Conservation (phyloP, 2,888 invertebrate species). For the Drosophila rellima region DNA sequence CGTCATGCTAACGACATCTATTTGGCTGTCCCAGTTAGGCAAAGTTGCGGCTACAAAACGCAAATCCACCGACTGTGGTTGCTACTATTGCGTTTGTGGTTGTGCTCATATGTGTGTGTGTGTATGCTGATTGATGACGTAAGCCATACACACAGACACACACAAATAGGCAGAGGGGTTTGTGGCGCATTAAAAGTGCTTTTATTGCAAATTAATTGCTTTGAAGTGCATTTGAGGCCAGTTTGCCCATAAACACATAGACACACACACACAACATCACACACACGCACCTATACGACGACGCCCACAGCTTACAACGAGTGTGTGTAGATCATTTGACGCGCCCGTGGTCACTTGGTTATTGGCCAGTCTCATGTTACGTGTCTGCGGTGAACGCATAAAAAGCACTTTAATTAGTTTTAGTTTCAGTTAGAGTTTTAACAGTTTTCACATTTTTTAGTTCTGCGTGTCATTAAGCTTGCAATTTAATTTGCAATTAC, state of each 20-base stretch:
- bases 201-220: conserved; percentile 81
- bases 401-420: conserved; percentile 65
- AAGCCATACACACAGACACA: conserved; percentile 19
- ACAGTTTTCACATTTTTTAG: conserved; percentile 4
- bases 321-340: conserved; percentile 53
- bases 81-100: conserved; percentile 20
- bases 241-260: conserved; percentile 39
- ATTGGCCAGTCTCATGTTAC: conserved; percentile 50
- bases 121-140: conserved; percentile 41
- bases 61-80: neutral
- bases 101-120: conserved; percentile 11
- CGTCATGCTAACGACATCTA: conserved; percentile 21
- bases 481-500: conserved; percentile 67
- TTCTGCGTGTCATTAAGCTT: conserved; percentile 55
- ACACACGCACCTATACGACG: conserved; percentile 6
- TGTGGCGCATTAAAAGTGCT: conserved; percentile 57
- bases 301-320: conserved; percentile 14
- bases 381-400: conserved; percentile 25
- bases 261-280: conserved; percentile 8
- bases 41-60: conserved; percentile 7
- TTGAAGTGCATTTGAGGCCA: conserved; percentile 66
- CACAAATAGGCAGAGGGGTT: conserved; percentile 1
- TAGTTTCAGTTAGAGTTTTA: conserved; percentile 26
- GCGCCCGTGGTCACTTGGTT: conserved; percentile 51
- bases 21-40: conserved; percentile 29